Percentiles rank a stretch among this genome's conserved stretches.
Evolutionary conservation across 2,797 vertebrate species (phyloP).

Genomic region (Dendrocincla tyrannina): DNA sequence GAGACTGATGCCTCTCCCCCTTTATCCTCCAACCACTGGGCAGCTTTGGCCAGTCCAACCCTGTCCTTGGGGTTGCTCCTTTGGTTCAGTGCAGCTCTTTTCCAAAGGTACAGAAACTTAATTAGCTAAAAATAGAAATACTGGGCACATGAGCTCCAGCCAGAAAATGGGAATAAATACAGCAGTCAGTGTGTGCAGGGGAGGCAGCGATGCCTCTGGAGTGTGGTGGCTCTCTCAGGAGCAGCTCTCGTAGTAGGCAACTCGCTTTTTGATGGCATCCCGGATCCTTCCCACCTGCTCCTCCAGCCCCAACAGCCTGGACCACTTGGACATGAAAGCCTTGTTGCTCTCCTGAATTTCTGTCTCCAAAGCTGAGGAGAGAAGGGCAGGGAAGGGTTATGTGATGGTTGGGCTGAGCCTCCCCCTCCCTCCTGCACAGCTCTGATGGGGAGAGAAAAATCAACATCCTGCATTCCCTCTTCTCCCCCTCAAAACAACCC

Average conservation of each 20-base stretch:
- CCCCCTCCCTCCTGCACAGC: neutral
- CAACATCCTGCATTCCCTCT: neutral
- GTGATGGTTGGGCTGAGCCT: neutral
- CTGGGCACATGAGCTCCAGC: neutral
- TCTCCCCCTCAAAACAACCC: neutral
- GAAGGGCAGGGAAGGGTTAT: neutral
- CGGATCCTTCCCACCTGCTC: constrained; percentile 75
- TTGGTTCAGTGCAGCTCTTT: neutral
- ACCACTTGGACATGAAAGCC: constrained; percentile 75
- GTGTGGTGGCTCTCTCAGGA: constrained; percentile 2
- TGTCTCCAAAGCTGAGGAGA: constrained; percentile 80
- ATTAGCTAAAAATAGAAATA: neutral
- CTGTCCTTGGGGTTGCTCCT: neutral
- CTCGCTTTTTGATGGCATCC: constrained; percentile 72
- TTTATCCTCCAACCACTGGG: neutral
- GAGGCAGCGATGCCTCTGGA: neutral
- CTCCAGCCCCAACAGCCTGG: constrained; percentile 79
- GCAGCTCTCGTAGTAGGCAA: constrained; percentile 74
- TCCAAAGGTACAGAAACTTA: neutral
- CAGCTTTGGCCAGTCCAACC: neutral
- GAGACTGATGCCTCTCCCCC: neutral
- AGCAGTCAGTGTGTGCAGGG: neutral
- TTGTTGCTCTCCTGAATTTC: constrained; percentile 77
- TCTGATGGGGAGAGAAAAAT: neutral
- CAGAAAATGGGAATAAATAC: neutral